Evolutionary conservation across 1,140 invertebrate species (phyloP), one percentile per base, ranked within the genome.

Genomic region (Calephelis virginiensis): DNA sequence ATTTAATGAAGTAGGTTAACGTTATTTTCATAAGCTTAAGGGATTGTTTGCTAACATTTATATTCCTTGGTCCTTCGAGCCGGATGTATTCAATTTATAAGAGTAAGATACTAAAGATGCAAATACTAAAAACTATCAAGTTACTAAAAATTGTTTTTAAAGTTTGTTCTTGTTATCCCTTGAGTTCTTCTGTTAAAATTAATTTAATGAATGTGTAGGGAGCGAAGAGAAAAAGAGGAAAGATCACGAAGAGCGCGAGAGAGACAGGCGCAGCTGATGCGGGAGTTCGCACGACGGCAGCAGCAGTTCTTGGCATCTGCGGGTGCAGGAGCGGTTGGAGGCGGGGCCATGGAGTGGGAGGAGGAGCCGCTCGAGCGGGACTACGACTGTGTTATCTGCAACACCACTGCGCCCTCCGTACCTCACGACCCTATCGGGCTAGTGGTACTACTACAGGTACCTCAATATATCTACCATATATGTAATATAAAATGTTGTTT

Each of bases 301-400:
- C 96, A 97, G 78, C 95, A 97, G 79, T 99, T 99, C 86, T 96
- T 98, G 95, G 53, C 40, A 9, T 94, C 95, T 71, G 94, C 95
- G 5, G 96, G 95, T 94, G 94, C 94, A 89, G 94, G 91, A 17
- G 79, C 83, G 73, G 70, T 75, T 90, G 91, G 92, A 61, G 93
- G 92, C 48, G 92, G 85, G 43, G 92, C 90, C 64, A 95, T 95
- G 95, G 94, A 96, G 64, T 95, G 94, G 92, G 93, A 94, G 45
- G 93, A 94, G 49, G 94, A 94, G 94, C 86, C 94, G 47, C 77
- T 90, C 6, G 91, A 92, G 76, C 87, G 94, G 81, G 96, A 97
- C 86, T 99, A 98, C 86, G 96, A 98, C 85, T 99, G 98, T 92
- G 97, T 98, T 61, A 99, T 99, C 78, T 99, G 98, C 89, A 97